Percentiles rank a stretch among this genome's conserved stretches.
phyloP scores from a whole-genome alignment of 2,888 invertebrate species.

The Uloborus plumipes region DNA sequence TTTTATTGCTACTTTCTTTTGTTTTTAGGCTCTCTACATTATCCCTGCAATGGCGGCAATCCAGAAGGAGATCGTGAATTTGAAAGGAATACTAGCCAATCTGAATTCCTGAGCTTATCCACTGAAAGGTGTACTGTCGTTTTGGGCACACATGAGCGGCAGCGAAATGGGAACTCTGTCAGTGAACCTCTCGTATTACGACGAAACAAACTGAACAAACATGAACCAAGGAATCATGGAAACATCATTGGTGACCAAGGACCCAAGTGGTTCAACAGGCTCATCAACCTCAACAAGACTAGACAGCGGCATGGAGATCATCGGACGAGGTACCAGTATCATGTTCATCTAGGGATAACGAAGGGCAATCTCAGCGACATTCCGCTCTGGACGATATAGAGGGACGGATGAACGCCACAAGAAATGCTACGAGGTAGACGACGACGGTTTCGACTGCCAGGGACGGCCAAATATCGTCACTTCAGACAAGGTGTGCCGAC shows the following conservation, averaged over 20 bases:
- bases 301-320: conserved; percentile 7
- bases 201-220: conserved; percentile 4
- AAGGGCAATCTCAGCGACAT: conserved; percentile 64
- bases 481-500: conserved; percentile 69
- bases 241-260: conserved; percentile 43
- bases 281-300: conserved; percentile 39
- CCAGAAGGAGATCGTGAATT: conserved; percentile 26
- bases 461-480: conserved; percentile 39
- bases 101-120: conserved; percentile 57
- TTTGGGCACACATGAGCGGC: conserved; percentile 64
- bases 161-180: conserved; percentile 55
- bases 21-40: conserved; percentile 57
- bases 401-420: conserved; percentile 31
- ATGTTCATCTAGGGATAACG: conserved; percentile 56
- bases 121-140: conserved; percentile 58
- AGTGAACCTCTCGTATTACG: conserved; percentile 45
- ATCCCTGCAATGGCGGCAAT: conserved; percentile 51
- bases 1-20: background rate
- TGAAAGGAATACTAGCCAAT: conserved; percentile 56
- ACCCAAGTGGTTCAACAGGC: conserved; percentile 40
- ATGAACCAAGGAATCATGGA: conserved; percentile 6
- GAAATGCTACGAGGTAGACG: conserved; percentile 45
- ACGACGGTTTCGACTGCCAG: conserved; percentile 50
- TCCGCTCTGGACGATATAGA: conserved; percentile 65
- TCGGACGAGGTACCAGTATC: conserved; percentile 60